Base-by-base conservation (phyloP, 2,113 vertebrate species). In the Arvicanthis niloticus region DNA sequence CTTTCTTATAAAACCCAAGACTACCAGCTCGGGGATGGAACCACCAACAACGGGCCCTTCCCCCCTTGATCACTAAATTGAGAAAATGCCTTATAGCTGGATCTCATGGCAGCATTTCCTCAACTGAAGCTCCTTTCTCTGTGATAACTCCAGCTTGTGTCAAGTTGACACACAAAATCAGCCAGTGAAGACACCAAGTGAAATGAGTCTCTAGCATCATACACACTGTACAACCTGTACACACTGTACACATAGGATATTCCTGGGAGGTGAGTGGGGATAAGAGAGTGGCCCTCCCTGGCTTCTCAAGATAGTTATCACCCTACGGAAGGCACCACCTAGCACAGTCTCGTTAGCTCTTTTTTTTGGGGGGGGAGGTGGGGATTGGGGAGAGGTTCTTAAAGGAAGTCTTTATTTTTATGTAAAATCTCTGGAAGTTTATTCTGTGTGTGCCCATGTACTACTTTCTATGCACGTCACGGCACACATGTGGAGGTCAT, bases 391-490 rank as follows among this genome's bases (percentile, higher is more conserved):
- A n/a, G n/a, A n/a, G 58, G 58, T 58, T 1, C 60, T 62, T 77
- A 65, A 85, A 96, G 26, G 60, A 97, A 96, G 81, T 65, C 12
- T 62, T 31, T 78, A 48, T 19, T 62, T 95, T 70, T n/a, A 67
- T n/a, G 3, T 75, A 84, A 90, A 53, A 80, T 92, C 16, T 73
- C 70, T 90, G 7, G 24, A 84, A 21, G 16, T 94, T 80, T 73
- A 58, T 31, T 11, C 45, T 67, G 40, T 7, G 40, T 67, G 84
- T 22, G 60, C 22, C 2, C 40, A 22, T 12, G 29, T 22, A 67
- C 82, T 21, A 68, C 31, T 2, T 48, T 37, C 12, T 22, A 51
- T 15, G 11, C 31, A 34, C 7, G 10, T 4, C 40, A 34, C 29
- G 34, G 60, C 82, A 48, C 29, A 48, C 0, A 21, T 67, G 60